Evolutionary conservation across 2,888 invertebrate genomes (phyloP).

Genomic region (Tinea trinotella): DNA sequence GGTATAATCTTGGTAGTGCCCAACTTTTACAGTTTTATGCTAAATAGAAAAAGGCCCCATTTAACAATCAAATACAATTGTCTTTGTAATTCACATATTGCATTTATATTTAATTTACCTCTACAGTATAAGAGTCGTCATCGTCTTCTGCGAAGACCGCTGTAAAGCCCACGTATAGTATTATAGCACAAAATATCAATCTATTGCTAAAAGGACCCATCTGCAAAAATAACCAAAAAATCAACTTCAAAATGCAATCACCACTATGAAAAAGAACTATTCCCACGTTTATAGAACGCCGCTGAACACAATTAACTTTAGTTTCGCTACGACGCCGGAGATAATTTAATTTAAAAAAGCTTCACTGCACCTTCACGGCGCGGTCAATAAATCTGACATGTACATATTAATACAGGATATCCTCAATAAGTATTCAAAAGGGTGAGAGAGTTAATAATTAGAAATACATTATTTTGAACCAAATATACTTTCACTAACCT

Average conservation of each 20-base stretch:
- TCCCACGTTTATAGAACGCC: constrained; percentile 18
- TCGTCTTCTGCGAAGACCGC: constrained; percentile 33
- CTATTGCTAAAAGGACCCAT: constrained; percentile 49
- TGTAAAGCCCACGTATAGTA: constrained; percentile 37
- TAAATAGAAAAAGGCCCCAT: too few relatives aligned
- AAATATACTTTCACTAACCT: constrained; percentile 21
- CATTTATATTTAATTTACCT: too few relatives aligned
- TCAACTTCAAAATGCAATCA: not conserved
- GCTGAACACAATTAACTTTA: constrained; percentile 16
- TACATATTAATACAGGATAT: constrained; percentile 48
- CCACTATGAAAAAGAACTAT: constrained; percentile 20
- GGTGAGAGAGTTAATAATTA: not conserved
- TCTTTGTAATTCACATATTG: too few relatives aligned
- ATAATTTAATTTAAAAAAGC: constrained; percentile 40
- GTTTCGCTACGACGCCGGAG: constrained; percentile 22
- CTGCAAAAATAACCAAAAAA: constrained; percentile 38
- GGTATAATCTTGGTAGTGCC: too few relatives aligned
- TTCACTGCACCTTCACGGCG: not conserved
- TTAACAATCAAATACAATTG: too few relatives aligned
- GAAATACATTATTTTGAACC: constrained; percentile 19
- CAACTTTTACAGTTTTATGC: too few relatives aligned
- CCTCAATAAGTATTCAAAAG: constrained; percentile 26
- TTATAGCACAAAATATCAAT: constrained; percentile 38
- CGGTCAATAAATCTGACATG: constrained; percentile 23
- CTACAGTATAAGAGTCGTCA: constrained; percentile 47